Percentiles rank a stretch among this genome's conserved stretches.
Conservation (phyloP, 2,797 vertebrate species). For the Chromis chromis region DNA sequence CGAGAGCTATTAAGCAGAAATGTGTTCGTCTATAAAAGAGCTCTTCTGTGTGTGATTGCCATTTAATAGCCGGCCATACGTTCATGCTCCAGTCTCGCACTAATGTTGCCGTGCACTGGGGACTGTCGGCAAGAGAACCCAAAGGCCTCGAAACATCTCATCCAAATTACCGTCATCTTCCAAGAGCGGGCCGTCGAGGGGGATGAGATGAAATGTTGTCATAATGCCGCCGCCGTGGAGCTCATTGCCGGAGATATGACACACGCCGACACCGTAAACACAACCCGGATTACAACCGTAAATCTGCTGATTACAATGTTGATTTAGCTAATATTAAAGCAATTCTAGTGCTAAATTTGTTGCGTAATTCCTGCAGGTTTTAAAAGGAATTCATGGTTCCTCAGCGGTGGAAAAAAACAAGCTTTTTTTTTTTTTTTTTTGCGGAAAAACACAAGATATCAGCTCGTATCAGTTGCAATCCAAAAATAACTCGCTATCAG, state of each 20-base stretch:
- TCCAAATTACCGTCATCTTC: slow-evolving; percentile 75
- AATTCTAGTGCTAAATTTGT: too few relatives aligned
- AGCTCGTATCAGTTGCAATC: slow-evolving; percentile 18
- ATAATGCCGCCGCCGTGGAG: slow-evolving; percentile 48
- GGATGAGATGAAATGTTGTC: slow-evolving; percentile 65
- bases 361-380: too few relatives aligned
- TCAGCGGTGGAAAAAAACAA: too few relatives aligned
- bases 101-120: slow-evolving; percentile 60
- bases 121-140: slow-evolving; percentile 36
- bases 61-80: slow-evolving; percentile 76
- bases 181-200: slow-evolving; percentile 44
- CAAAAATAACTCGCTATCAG: slow-evolving; percentile 42
- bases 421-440: too few relatives aligned
- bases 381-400: too few relatives aligned
- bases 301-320: slow-evolving; percentile 19
- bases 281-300: not conserved
- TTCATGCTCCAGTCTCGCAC: slow-evolving; percentile 64
- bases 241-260: slow-evolving; percentile 42
- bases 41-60: slow-evolving; percentile 72
- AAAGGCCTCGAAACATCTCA: slow-evolving; percentile 55
- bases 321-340: slow-evolving; percentile 36
- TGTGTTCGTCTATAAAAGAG: slow-evolving; percentile 71
- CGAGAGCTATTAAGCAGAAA: slow-evolving; percentile 73
- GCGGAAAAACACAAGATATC: not conserved
- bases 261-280: not conserved